These are phyloP conservation scores for Knipowitschia caucasica DNA, from an alignment of 2,797 vertebrate genomes.

Conservation along the genomic window DNA sequence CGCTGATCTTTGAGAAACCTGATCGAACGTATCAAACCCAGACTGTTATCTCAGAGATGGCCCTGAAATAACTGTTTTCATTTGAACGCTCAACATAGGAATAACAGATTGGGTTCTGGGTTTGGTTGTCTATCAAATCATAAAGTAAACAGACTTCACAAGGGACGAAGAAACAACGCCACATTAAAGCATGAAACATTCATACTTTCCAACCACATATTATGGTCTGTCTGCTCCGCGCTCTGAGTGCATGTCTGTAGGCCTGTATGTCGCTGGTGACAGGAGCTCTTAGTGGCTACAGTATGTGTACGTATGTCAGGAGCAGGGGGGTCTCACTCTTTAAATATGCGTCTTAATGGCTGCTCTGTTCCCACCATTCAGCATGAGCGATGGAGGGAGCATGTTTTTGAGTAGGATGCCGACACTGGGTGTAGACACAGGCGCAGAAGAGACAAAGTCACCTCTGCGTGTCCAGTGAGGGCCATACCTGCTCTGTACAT, in stretches of 20 bases:
- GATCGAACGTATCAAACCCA: background rate
- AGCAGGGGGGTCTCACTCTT: conserved; percentile 37
- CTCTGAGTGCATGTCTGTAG: conserved; percentile 34
- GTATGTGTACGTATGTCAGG: conserved; percentile 50
- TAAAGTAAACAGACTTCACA: conserved; percentile 9
- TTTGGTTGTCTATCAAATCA: conserved; percentile 9
- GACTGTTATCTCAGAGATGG: background rate
- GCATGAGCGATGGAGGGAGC: conserved; percentile 51
- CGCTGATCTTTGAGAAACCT: background rate
- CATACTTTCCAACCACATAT: conserved; percentile 22
- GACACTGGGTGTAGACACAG: conserved; percentile 30
- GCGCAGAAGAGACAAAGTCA: conserved; percentile 50
- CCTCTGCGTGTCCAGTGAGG: conserved; percentile 50
- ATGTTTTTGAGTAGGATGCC: conserved; percentile 49
- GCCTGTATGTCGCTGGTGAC: conserved; percentile 53
- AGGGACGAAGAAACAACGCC: conserved; percentile 7
- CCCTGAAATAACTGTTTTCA: background rate
- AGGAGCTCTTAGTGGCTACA: conserved; percentile 58
- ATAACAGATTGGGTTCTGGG: conserved; percentile 3
- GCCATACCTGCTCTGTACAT: conserved; percentile 61
- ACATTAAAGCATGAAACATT: conserved; percentile 10
- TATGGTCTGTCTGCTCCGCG: conserved; percentile 24
- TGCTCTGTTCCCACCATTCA: conserved; percentile 73
- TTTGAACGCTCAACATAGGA: background rate
- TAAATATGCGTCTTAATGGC: conserved; percentile 73